Evolutionary conservation across 2,113 vertebrate species (phyloP), one percentile per base, ranked within the genome.

Genomic region (Talpa occidentalis): DNA sequence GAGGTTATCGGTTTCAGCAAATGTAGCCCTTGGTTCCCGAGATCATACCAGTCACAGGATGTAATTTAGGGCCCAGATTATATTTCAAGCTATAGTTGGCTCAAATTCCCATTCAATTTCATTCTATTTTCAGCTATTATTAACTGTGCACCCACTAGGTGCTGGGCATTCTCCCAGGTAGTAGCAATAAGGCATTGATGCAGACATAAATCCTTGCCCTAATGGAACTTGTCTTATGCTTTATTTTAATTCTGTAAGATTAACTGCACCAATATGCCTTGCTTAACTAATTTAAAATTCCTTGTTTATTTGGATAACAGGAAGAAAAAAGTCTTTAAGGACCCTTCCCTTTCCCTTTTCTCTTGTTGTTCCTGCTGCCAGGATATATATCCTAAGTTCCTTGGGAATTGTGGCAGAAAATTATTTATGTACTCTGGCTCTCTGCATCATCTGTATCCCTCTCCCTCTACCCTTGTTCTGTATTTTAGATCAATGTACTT

Each of bases 81-180:
- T 30, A 83, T 64, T 95, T 82, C 26, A 42, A 44, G 28, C 32
- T 66, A 4, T 70, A 32, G 44, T 22, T 8, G 62, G 49, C 22
- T 94, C 84, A 82, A 83, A 74, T 86, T 87, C 35, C 70, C 64
- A 83, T 83, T 94, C 73, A 66, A 66, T 83, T 91, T 86, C n/a
- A 85, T 91, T 82, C 42, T 69, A 42, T 24, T 82, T 72, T 87
- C 66, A 83, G 19, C 12, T 81, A 15, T 72, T 88, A 90, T 92
- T 90, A 94, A 92, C n/a, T 70, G 37, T 86, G 19, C 49, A 89
- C 67, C 12, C 91, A 83, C 44, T 92, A 47, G 40, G 17, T 87
- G 8, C n/a, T 42, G 49, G 35, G 54, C 5, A 79, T 52, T 91
- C 56, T 85, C 92, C 24, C 76, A 72, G 10, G 19, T 76, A 28